Conservation (phyloP, 2,888 invertebrate species). For the Aethes cnicana region DNA sequence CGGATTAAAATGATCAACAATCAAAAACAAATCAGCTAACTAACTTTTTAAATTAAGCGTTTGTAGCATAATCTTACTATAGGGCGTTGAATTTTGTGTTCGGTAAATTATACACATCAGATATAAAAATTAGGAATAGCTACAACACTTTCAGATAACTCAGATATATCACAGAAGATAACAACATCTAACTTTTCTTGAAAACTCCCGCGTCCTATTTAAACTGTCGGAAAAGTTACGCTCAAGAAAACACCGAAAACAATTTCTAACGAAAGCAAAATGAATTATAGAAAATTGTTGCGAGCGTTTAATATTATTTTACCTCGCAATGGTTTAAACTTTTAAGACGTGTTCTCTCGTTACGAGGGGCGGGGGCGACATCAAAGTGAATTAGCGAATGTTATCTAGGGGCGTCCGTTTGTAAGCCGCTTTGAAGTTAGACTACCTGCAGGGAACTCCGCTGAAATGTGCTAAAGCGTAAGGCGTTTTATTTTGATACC, state of each 20-base stretch:
- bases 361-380: conserved; percentile 66
- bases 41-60: too few relatives aligned
- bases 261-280: conserved; percentile 57
- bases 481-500: conserved; percentile 63
- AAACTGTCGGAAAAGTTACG: conserved; percentile 41
- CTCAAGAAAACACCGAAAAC: conserved; percentile 55
- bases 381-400: conserved; percentile 82
- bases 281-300: conserved; percentile 64
- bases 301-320: conserved; percentile 68
- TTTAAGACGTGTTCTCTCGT: conserved; percentile 77
- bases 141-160: too few relatives aligned
- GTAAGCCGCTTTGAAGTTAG: conserved; percentile 78
- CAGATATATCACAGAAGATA: too few relatives aligned
- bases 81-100: too few relatives aligned
- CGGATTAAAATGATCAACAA: too few relatives aligned
- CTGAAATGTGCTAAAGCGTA: conserved; percentile 63
- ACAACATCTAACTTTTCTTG: neutral
- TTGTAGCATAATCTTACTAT: neutral
- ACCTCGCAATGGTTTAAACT: conserved; percentile 67
- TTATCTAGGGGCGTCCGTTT: conserved; percentile 80
- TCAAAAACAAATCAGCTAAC: too few relatives aligned
- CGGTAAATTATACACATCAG: conserved; percentile 1
- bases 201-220: conserved; percentile 16
- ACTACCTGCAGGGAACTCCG: conserved; percentile 66
- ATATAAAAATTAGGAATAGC: too few relatives aligned